phyloP scores from a whole-genome alignment of 2,797 vertebrate genomes.

The Diceros bicornis region DNA sequence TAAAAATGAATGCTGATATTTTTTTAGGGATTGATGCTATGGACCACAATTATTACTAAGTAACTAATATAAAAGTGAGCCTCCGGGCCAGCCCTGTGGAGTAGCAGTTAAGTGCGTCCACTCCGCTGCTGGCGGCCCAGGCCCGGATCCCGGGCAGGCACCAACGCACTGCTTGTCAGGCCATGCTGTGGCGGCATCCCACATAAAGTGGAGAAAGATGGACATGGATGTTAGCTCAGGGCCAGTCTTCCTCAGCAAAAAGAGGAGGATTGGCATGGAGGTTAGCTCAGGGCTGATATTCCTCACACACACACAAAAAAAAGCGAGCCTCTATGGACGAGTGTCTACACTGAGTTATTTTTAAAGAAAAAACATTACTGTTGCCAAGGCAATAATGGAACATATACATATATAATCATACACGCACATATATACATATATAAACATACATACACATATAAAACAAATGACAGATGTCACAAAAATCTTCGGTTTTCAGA shows the following conservation, averaged over 20 bases:
- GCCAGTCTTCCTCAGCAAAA: too few relatives aligned
- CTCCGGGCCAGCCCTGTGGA: background rate
- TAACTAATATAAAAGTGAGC: background rate
- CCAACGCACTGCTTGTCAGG: too few relatives aligned
- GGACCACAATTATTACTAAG: too few relatives aligned
- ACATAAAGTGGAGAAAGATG: too few relatives aligned
- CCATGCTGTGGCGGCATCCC: too few relatives aligned
- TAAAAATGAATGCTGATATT: slow-evolving; percentile 7
- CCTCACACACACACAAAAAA: too few relatives aligned
- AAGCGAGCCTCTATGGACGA: background rate
- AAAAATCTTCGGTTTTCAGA: background rate
- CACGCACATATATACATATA: background rate
- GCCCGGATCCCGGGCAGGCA: too few relatives aligned
- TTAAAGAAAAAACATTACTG: background rate
- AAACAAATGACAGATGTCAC: background rate
- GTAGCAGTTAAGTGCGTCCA: too few relatives aligned
- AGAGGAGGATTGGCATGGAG: too few relatives aligned
- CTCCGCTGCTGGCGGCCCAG: too few relatives aligned
- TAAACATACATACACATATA: background rate
- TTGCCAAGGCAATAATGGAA: background rate
- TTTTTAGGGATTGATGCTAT: background rate
- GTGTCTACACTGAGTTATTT: background rate
- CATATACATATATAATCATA: background rate
- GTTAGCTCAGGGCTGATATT: too few relatives aligned
- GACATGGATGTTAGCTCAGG: too few relatives aligned